These are phyloP conservation scores for Neosilurus hyrtlii DNA, from an alignment of 2,797 vertebrate genomes.

Conservation along the genomic window DNA sequence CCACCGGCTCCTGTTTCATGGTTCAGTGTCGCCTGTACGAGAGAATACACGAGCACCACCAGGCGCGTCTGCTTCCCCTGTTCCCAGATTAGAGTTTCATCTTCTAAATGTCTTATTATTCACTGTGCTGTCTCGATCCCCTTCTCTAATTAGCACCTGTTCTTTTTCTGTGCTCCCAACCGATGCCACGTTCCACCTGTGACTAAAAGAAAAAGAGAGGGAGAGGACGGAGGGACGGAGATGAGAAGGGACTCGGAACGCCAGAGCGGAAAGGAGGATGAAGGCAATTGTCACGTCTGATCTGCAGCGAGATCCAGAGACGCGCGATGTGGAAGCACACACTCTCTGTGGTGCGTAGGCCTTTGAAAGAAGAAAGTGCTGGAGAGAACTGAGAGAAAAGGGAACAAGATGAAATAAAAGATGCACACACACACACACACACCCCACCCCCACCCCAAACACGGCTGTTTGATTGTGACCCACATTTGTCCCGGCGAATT, in stretches of 20 bases:
- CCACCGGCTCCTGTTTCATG: constrained; percentile 40
- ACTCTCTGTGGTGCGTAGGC: constrained; percentile 36
- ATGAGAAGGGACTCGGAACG: constrained; percentile 59
- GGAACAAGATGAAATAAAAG: constrained; percentile 47
- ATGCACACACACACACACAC: background rate
- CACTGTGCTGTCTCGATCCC: constrained; percentile 45
- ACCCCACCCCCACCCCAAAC: background rate
- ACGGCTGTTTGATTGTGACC: constrained; percentile 49
- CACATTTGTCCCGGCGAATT: constrained; percentile 49
- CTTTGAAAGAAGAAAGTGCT: constrained; percentile 51
- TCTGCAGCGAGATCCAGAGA: constrained; percentile 53
- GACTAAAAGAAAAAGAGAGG: constrained; percentile 46
- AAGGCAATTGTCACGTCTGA: constrained; percentile 76
- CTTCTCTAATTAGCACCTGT: constrained; percentile 59
- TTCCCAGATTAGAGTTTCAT: constrained; percentile 54
- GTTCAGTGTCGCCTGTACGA: constrained; percentile 9
- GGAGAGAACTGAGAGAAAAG: constrained; percentile 41
- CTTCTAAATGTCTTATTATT: constrained; percentile 56
- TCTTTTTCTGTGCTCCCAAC: constrained; percentile 47
- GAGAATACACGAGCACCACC: constrained; percentile 24
- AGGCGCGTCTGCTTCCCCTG: constrained; percentile 40
- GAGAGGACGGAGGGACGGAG: constrained; percentile 42
- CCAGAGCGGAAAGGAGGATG: constrained; percentile 75
- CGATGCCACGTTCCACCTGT: constrained; percentile 52
- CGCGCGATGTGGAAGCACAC: constrained; percentile 43